These are phyloP conservation scores for Lepidurus arcticus DNA, from an alignment of 1,140 invertebrate species.

Conservation along the genomic window DNA sequence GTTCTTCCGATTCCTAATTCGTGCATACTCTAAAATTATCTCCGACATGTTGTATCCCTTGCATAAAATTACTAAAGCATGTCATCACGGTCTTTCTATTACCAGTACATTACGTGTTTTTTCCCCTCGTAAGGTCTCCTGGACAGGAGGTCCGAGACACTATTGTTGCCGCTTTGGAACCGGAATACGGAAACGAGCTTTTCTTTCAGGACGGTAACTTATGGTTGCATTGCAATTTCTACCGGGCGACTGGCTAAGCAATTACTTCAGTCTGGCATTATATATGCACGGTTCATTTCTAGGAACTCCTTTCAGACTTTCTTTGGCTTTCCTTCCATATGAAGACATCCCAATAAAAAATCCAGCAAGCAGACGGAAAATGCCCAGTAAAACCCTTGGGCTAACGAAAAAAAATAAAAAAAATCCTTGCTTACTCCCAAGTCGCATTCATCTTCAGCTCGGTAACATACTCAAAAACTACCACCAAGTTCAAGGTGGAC, in stretches of 20 bases:
- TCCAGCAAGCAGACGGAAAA: background rate
- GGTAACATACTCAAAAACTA: background rate
- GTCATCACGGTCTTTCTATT: background rate
- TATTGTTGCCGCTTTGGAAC: background rate
- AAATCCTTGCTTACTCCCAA: background rate
- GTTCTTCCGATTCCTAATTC: no score
- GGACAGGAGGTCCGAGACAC: background rate
- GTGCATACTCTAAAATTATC: no score
- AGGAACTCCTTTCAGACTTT: background rate
- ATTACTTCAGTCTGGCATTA: background rate
- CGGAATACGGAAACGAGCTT: background rate
- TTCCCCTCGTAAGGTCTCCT: background rate
- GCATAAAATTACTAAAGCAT: background rate
- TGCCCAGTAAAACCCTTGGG: background rate
- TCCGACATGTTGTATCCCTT: no score
- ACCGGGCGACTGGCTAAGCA: background rate
- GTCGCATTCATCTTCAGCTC: background rate
- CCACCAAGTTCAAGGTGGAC: background rate
- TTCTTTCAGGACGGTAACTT: background rate
- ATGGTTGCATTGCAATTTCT: background rate
- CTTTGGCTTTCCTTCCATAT: background rate
- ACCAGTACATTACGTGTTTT: background rate
- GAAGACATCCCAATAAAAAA: background rate
- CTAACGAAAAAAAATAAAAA: background rate
- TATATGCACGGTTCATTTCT: constrained; percentile 3